Conservation (phyloP, 2,797 vertebrate species). For the Hipposideros larvatus region DNA sequence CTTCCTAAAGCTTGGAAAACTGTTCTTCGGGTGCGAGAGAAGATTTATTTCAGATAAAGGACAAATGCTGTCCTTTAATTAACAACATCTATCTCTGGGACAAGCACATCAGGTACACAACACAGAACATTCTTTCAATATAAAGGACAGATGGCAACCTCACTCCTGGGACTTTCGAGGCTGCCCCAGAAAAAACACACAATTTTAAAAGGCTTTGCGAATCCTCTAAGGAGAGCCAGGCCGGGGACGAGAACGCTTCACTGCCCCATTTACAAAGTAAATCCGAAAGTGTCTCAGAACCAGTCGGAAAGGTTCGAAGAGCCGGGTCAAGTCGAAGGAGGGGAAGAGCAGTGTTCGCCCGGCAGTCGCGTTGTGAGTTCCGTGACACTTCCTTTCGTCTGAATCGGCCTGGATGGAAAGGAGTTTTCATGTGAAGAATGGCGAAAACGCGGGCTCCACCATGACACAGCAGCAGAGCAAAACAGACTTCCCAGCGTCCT, state of each 20-base stretch:
- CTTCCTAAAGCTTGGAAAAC: conserved; percentile 65
- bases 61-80: conserved; percentile 89
- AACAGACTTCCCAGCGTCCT: not conserved
- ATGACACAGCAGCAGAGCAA: not conserved
- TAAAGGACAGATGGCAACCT: conserved; percentile 90
- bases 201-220: conserved; percentile 88
- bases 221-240: conserved; percentile 80
- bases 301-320: conserved; percentile 53
- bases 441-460: not conserved
- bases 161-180: conserved; percentile 87
- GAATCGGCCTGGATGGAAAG: not conserved
- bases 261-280: conserved; percentile 79
- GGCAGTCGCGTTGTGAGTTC: not conserved
- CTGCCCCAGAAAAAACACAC: conserved; percentile 88
- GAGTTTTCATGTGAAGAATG: not conserved
- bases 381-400: not conserved
- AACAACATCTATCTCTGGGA: conserved; percentile 90
- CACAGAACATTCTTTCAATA: conserved; percentile 88
- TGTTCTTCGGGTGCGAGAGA: conserved; percentile 51
- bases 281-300: conserved; percentile 71
- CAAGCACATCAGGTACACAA: conserved; percentile 90
- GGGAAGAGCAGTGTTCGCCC: not conserved
- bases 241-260: conserved; percentile 75
- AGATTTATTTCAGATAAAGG: conserved; percentile 84
- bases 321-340: not conserved